Conservation (phyloP, 2,888 invertebrate genomes). For the Oligia fasciuncula region DNA sequence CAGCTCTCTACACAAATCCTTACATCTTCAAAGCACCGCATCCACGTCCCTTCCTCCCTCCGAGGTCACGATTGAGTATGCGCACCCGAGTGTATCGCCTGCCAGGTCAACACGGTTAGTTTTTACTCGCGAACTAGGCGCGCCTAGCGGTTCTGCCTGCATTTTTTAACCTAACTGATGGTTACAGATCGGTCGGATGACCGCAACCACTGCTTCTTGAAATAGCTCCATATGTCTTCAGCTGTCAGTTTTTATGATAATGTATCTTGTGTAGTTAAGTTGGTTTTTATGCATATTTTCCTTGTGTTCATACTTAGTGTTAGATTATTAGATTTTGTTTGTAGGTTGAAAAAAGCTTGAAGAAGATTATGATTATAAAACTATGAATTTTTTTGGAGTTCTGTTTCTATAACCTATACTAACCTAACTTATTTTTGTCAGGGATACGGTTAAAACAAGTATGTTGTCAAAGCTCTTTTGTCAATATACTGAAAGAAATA, state of each 20-base stretch:
- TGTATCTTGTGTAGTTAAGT: slow-evolving; percentile 30
- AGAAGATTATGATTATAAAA: background rate
- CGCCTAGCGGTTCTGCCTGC: slow-evolving; percentile 73
- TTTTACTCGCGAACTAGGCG: slow-evolving; percentile 76
- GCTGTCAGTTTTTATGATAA: slow-evolving; percentile 59
- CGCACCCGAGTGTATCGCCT: slow-evolving; percentile 85
- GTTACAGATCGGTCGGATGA: slow-evolving; percentile 62
- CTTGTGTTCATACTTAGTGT: slow-evolving; percentile 17
- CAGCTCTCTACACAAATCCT: background rate
- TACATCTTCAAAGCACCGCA: slow-evolving; percentile 28
- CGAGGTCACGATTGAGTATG: slow-evolving; percentile 78
- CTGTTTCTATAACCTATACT: background rate
- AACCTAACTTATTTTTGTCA: background rate
- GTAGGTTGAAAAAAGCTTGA: background rate
- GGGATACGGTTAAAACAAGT: background rate
- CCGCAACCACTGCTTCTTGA: slow-evolving; percentile 66
- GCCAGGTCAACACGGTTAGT: slow-evolving; percentile 82
- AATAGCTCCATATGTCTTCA: slow-evolving; percentile 64
- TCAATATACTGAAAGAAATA: too few species aligned
- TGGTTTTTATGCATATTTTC: slow-evolving; percentile 20
- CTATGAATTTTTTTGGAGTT: background rate
- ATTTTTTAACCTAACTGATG: slow-evolving; percentile 69
- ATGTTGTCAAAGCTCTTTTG: background rate
- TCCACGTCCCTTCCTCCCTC: slow-evolving; percentile 60
- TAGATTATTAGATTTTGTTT: background rate